Percentiles rank a stretch among this genome's conserved stretches.
These are phyloP conservation scores for Gymnocephalus cernua DNA, from an alignment of 2,113 vertebrate genomes.

Conservation along the genomic window DNA sequence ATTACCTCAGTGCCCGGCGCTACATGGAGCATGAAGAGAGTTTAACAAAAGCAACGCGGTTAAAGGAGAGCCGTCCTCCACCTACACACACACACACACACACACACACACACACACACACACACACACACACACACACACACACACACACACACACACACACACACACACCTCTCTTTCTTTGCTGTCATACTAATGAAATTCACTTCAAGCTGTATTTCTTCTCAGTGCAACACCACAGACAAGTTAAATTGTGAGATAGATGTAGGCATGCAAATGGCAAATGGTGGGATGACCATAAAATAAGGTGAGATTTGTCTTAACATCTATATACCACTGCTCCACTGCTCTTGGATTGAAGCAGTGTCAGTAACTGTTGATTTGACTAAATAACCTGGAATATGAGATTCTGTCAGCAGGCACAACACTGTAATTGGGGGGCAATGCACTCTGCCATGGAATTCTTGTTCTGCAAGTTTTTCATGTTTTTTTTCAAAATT, in stretches of 20 bases:
- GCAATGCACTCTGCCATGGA: background rate
- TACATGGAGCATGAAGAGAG: slow-evolving; percentile 73
- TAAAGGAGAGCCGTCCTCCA: slow-evolving; percentile 38
- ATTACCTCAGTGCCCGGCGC: slow-evolving; percentile 72
- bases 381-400: slow-evolving; percentile 1
- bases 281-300: background rate
- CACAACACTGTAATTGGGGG: background rate
- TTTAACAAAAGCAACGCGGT: slow-evolving; percentile 76
- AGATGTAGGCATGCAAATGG: slow-evolving; percentile 34
- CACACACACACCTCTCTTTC: slow-evolving; percentile 2
- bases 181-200: slow-evolving; percentile 45
- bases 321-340: slow-evolving; percentile 25
- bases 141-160: slow-evolving; percentile 14
- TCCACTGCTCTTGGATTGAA: slow-evolving; percentile 34
- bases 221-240: slow-evolving; percentile 11
- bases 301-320: slow-evolving; percentile 30
- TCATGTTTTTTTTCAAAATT: too few species aligned
- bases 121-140: background rate
- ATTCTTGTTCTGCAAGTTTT: background rate
- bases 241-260: slow-evolving; percentile 41
- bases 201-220: slow-evolving; percentile 34
- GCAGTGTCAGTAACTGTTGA: background rate
- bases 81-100: slow-evolving; percentile 11
- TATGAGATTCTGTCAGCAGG: slow-evolving; percentile 7
- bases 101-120: slow-evolving; percentile 18